These are phyloP conservation scores for Anoura caudifer DNA, from an alignment of 2,113 vertebrate genomes.

Conservation along the genomic window DNA sequence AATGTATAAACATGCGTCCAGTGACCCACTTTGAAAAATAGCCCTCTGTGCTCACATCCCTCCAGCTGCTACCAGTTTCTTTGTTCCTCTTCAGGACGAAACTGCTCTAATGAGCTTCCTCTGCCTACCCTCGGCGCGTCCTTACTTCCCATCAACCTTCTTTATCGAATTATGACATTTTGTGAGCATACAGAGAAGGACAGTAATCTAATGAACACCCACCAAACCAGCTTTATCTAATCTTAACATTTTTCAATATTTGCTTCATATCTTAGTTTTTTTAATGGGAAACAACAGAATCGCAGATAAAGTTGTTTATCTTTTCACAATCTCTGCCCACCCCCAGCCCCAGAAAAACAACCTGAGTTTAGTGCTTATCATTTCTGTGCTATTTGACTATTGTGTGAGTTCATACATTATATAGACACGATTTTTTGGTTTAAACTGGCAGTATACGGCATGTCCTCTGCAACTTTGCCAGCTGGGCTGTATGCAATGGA, in stretches of 20 bases:
- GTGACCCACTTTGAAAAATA: constrained; percentile 30
- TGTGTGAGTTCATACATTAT: neutral
- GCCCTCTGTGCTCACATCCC: neutral
- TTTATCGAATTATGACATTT: constrained; percentile 33
- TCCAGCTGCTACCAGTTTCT: neutral
- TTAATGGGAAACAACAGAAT: neutral
- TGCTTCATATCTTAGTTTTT: neutral
- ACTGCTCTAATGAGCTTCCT: neutral
- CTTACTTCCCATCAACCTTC: neutral
- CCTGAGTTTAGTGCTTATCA: neutral
- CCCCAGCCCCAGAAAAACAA: neutral
- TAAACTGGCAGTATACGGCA: neutral
- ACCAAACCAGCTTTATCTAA: neutral
- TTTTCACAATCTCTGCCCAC: neutral
- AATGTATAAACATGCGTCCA: neutral
- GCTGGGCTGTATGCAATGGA: neutral
- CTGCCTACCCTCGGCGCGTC: neutral
- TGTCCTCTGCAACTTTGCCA: neutral
- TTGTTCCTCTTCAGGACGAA: constrained; percentile 17
- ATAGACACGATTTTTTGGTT: neutral
- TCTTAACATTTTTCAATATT: neutral
- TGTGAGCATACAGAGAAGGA: neutral
- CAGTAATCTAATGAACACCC: neutral
- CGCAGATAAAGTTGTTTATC: neutral
- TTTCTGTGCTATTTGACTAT: neutral